phyloP scores from a whole-genome alignment of 1,140 invertebrate genomes.

The Bombus polaris region DNA sequence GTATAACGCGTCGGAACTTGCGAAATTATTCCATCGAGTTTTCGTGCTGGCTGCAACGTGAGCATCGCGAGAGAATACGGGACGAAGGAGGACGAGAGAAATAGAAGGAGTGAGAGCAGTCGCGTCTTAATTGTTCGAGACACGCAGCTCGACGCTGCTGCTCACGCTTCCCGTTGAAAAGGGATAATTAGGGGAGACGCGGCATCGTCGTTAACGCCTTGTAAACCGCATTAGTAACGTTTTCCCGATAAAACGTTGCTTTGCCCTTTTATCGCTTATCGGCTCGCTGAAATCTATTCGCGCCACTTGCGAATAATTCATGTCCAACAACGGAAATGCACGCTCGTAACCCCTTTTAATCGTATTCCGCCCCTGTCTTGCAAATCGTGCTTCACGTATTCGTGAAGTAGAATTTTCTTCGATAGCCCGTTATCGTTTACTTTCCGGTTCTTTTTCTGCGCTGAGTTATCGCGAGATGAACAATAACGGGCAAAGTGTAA shows the following conservation, averaged over 20 bases:
- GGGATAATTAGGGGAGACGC: slow-evolving; percentile 25
- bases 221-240: slow-evolving; percentile 19
- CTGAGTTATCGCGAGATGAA: not conserved
- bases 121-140: slow-evolving; percentile 30
- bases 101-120: not conserved
- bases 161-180: slow-evolving; percentile 9
- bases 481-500: not conserved
- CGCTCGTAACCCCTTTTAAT: not conserved
- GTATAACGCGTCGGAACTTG: slow-evolving; percentile 18
- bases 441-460: not conserved
- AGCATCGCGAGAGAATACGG: not conserved
- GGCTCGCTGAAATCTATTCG: not conserved
- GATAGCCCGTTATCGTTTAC: not conserved
- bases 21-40: slow-evolving; percentile 46
- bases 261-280: slow-evolving; percentile 35
- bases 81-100: not conserved
- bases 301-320: slow-evolving; percentile 19
- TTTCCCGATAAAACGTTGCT: slow-evolving; percentile 24
- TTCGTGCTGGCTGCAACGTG: not conserved
- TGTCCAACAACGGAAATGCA: slow-evolving; percentile 20
- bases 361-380: not conserved
- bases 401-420: not conserved
- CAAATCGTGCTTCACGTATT: too few relatives aligned
- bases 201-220: slow-evolving; percentile 17
- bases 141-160: slow-evolving; percentile 9